phyloP scores from a whole-genome alignment of 2,888 invertebrate species.

The Archips crataeganus region DNA sequence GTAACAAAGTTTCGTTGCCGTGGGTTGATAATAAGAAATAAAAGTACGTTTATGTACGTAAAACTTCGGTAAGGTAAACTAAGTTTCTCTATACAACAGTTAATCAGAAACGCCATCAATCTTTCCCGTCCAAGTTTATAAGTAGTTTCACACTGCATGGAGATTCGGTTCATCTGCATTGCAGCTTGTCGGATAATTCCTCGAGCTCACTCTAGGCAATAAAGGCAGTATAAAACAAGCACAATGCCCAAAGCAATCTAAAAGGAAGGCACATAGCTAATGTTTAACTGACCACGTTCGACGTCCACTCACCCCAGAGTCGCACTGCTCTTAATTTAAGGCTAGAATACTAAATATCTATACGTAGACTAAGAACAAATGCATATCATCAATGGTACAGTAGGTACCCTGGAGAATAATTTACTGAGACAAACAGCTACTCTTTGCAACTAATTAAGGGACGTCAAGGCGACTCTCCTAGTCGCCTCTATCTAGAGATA shows the following conservation, averaged over 20 bases:
- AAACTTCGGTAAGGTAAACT: not conserved
- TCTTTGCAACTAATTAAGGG: constrained; percentile 13
- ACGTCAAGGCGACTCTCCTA: not conserved
- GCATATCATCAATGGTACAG: no score
- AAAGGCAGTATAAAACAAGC: constrained; percentile 56
- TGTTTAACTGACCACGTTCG: constrained; percentile 53
- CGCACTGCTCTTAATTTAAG: constrained; percentile 56
- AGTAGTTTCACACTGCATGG: constrained; percentile 33
- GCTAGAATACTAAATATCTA: constrained; percentile 28
- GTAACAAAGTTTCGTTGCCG: not conserved
- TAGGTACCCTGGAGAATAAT: constrained; percentile 2
- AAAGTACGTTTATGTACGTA: not conserved
- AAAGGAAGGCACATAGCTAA: constrained; percentile 61
- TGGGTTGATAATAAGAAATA: not conserved
- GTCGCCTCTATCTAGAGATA: not conserved
- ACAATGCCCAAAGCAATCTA: constrained; percentile 53
- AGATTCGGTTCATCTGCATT: constrained; percentile 54
- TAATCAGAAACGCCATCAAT: constrained; percentile 26
- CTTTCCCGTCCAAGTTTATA: constrained; percentile 21
- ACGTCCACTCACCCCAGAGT: constrained; percentile 45
- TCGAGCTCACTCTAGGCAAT: constrained; percentile 50
- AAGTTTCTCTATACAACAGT: constrained; percentile 11
- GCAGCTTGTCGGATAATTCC: constrained; percentile 55
- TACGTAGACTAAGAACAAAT: not conserved
- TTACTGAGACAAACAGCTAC: constrained; percentile 10